Base-by-base conservation (phyloP, 2,888 invertebrate species). In the Tetropium fuscum region DNA sequence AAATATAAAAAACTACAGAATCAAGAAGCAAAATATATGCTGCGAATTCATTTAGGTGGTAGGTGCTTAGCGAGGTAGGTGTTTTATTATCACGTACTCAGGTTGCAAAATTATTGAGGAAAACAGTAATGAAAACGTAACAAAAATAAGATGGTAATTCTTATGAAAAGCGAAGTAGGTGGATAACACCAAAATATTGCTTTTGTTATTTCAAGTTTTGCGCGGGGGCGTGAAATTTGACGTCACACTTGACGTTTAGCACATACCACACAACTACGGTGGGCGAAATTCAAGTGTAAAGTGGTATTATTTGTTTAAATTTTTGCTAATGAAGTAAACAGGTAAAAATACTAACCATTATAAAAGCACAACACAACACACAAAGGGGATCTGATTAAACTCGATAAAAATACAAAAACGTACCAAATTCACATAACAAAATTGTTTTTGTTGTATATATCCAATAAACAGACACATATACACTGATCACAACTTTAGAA, bases 201-300 rank as follows among this genome's bases (percentile, higher is more conserved):
- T 65, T 65, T 70, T 71, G 62, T 71, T 72, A 71, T 74, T 74
- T 68, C 58, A 48, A 66, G 69, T 62, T 65, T 58, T 43, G 48
- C 59, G 74, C 72, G 75, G 74, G 73, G 74, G 75, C 73, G 74
- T 71, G 51, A 64, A 70, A 69, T 70, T 76, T 77, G 76, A 76
- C 76, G 76, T 76, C 76, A 76, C 63, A 65, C 69, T 74, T 76
- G 74, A 75, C 75, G 75, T 76, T 77, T 77, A 70, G 72, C 75
- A n/a, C n/a, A 76, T 76, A 76, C 76, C 76, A 74, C 59, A 67
- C 64, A 62, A 56, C 66, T 60, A 69, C 68, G 72, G 74, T 75
- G 74, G 76, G 75, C 74, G 74, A 73, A 62, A 63, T 68, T 63
- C 63, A 63, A 65, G 63, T 68, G 64, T 55, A 54, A 63, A 59